Conservation (phyloP, 2,888 invertebrate species). For the Acrobasis repandana region DNA sequence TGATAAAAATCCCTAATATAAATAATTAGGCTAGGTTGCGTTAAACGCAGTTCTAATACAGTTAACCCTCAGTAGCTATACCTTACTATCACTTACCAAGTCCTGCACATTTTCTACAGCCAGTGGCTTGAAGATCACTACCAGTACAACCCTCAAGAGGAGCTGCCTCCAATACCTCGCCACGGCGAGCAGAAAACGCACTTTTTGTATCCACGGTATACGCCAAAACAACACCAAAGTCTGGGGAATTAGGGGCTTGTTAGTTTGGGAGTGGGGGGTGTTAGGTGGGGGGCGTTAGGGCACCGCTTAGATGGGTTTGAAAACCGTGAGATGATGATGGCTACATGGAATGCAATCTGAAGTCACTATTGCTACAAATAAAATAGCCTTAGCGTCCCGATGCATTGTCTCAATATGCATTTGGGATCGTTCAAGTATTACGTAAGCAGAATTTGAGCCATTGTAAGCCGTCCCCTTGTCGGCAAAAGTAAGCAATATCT, state of each 20-base stretch:
- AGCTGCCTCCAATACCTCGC: conserved; percentile 50
- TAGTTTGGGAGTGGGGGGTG: background rate
- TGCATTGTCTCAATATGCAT: too few species aligned
- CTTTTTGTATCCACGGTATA: conserved; percentile 49
- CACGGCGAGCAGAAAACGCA: conserved; percentile 46
- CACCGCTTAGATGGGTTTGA: background rate
- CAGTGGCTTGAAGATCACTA: conserved; percentile 41
- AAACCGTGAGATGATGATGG: background rate
- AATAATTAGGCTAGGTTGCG: too few species aligned
- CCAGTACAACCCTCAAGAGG: conserved; percentile 45
- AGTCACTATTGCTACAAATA: background rate
- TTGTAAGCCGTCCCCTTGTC: too few species aligned
- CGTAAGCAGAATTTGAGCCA: too few species aligned
- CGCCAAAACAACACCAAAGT: conserved; percentile 42
- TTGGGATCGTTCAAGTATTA: too few species aligned
- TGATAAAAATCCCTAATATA: too few species aligned
- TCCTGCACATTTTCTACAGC: conserved; percentile 32
- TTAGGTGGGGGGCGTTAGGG: too few species aligned
- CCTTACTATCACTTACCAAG: conserved; percentile 24
- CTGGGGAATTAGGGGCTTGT: conserved; percentile 44
- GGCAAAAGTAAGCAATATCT: too few species aligned
- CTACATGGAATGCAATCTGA: background rate
- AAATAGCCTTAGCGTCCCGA: too few species aligned
- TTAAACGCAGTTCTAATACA: too few species aligned
- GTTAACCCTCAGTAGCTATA: background rate